Percentiles rank a stretch among this genome's conserved stretches.
phyloP scores from a whole-genome alignment of 1,140 invertebrate genomes.

The Pissodes strobi region DNA sequence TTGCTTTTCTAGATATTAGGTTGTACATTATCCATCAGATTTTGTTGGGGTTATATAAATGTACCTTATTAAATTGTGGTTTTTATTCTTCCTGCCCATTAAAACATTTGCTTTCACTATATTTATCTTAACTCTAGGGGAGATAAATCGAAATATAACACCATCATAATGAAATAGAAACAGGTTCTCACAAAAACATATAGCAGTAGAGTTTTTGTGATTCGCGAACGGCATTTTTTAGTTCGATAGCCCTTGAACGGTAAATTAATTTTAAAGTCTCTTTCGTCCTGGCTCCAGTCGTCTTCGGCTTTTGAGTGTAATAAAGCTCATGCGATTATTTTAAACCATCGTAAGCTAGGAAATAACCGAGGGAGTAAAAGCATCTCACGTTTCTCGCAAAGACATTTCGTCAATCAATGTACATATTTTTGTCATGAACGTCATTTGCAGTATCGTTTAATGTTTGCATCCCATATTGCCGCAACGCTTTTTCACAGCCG shows the following conservation, averaged over 20 bases:
- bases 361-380: conserved; percentile 11
- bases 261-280: conserved; percentile 33
- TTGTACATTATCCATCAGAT: too few species aligned
- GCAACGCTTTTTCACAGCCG: conserved; percentile 49
- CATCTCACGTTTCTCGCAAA: not conserved
- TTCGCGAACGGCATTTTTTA: conserved; percentile 29
- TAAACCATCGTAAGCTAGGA: conserved; percentile 32
- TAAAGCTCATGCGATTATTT: conserved; percentile 33
- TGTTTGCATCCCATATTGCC: conserved; percentile 52
- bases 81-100: too few species aligned
- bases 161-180: conserved; percentile 5
- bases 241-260: conserved; percentile 34
- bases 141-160: not conserved
- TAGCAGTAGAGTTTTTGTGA: conserved; percentile 23
- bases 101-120: too few species aligned
- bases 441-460: conserved; percentile 49
- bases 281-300: conserved; percentile 16
- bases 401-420: conserved; percentile 30
- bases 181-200: conserved; percentile 8
- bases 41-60: too few species aligned
- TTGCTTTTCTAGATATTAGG: too few species aligned
- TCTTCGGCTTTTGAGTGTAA: conserved; percentile 33
- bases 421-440: conserved; percentile 30
- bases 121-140: not conserved
- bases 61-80: too few species aligned